A percentile compares a stretch with the other conserved stretches of the same genome.
Evolutionary conservation across 2,888 invertebrate species (phyloP).

Genomic region (Drosophila borborema): DNA sequence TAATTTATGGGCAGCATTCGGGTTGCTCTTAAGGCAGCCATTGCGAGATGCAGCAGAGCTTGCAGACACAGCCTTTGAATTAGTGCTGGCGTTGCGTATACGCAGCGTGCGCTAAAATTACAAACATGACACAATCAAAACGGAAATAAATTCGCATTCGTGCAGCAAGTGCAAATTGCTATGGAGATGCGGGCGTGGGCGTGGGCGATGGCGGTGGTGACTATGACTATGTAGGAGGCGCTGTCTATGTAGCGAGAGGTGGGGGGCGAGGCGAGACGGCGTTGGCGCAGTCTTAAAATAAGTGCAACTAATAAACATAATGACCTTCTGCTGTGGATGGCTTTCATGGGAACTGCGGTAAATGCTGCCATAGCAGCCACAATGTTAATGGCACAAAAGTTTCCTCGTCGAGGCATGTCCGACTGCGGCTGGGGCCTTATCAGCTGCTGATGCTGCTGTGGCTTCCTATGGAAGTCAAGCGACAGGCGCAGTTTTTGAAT

Average conservation of each 20-base stretch:
- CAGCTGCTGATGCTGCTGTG: conserved; percentile 22
- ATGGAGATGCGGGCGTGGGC: conserved; percentile 16
- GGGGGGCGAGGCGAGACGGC: neutral
- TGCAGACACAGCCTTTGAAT: conserved; percentile 47
- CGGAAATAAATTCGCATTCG: conserved; percentile 75
- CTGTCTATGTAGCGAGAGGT: no score
- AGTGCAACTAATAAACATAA: conserved; percentile 69
- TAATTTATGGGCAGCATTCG: conserved; percentile 47
- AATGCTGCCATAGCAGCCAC: conserved; percentile 22
- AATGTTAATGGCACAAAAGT: conserved; percentile 56
- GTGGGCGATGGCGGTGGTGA: neutral
- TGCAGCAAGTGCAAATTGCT: conserved; percentile 57
- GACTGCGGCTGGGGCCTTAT: conserved; percentile 40
- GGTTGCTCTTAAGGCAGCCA: conserved; percentile 16
- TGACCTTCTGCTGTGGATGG: conserved; percentile 63
- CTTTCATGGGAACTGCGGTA: conserved; percentile 14
- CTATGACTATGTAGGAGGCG: neutral
- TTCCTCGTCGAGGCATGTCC: conserved; percentile 45
- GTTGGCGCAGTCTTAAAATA: conserved; percentile 55
- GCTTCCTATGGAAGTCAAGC: conserved; percentile 9
- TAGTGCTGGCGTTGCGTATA: conserved; percentile 66
- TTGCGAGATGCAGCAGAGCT: conserved; percentile 24
- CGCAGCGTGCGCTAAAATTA: conserved; percentile 74
- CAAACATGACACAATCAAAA: conserved; percentile 78
- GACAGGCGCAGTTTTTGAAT: conserved; percentile 60